These are phyloP conservation scores for Pluvianellus socialis DNA, from an alignment of 2,113 vertebrate species.

Conservation along the genomic window DNA sequence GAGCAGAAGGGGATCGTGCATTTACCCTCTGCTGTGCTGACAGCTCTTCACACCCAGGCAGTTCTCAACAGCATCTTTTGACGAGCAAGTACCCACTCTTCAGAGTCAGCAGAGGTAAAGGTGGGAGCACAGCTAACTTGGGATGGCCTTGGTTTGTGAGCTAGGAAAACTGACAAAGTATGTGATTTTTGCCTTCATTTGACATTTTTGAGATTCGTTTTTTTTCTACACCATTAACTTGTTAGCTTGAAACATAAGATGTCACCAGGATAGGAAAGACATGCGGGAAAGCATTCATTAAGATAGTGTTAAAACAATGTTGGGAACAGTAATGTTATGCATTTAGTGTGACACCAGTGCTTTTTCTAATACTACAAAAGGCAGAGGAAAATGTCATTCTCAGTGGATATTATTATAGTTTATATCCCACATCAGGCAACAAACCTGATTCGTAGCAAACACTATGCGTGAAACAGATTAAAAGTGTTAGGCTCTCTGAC, in stretches of 20 bases:
- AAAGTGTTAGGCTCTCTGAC: background rate
- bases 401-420: background rate
- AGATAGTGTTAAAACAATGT: background rate
- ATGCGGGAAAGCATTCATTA: background rate
- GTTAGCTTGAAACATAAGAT: background rate
- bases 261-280: background rate
- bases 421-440: background rate
- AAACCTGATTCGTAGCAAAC: background rate
- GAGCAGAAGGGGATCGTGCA: rapidly evolving
- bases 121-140: background rate
- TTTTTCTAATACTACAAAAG: background rate
- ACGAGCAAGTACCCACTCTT: background rate
- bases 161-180: background rate
- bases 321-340: background rate
- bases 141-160: background rate
- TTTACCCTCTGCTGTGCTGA: background rate
- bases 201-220: background rate
- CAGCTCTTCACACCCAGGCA: background rate
- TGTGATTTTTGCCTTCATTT: background rate
- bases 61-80: background rate
- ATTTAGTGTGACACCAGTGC: background rate
- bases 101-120: background rate
- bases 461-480: background rate
- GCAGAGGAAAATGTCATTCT: background rate
- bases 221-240: background rate